Evolutionary conservation across 2,888 invertebrate genomes (phyloP).

Genomic region (Drosophila monieri): DNA sequence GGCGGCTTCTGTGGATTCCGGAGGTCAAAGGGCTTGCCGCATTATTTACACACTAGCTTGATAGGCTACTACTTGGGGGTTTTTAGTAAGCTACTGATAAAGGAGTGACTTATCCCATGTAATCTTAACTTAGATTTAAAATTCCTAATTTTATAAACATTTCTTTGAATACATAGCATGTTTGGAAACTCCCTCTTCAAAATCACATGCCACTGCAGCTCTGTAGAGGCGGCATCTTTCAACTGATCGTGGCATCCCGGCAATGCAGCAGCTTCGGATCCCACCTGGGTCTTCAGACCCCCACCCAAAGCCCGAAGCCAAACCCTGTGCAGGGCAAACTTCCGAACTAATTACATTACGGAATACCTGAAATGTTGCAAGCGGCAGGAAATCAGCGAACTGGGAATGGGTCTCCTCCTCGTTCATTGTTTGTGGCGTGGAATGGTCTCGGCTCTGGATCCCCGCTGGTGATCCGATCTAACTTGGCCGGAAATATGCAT

Average conservation of each 20-base stretch:
- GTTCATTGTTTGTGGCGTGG: slow-evolving; percentile 7
- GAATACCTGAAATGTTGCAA: slow-evolving; percentile 65
- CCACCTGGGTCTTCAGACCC: slow-evolving; percentile 50
- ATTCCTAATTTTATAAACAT: neutral
- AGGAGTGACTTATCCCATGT: neutral
- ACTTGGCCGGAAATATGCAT: slow-evolving; percentile 74
- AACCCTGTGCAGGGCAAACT: slow-evolving; percentile 27
- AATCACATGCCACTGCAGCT: no score
- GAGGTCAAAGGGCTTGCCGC: slow-evolving; percentile 55
- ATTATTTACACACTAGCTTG: slow-evolving; percentile 40
- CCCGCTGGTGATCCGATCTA: slow-evolving; percentile 33
- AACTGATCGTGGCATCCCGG: slow-evolving; percentile 69
- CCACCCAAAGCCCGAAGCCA: slow-evolving; percentile 4
- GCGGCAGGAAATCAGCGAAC: slow-evolving; percentile 66
- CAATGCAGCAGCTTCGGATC: slow-evolving; percentile 58
- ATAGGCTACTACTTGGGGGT: slow-evolving; percentile 26
- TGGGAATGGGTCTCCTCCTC: slow-evolving; percentile 29
- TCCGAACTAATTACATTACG: slow-evolving; percentile 65
- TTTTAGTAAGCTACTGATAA: neutral
- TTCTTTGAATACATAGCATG: neutral
- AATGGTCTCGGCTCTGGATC: slow-evolving; percentile 42
- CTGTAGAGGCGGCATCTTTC: slow-evolving; percentile 70
- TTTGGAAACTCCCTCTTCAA: neutral
- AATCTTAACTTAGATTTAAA: no score
- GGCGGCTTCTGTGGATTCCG: slow-evolving; percentile 26